These are phyloP conservation scores for Cephalopterus ornatus DNA, from an alignment of 2,113 vertebrate species.

Conservation along the genomic window DNA sequence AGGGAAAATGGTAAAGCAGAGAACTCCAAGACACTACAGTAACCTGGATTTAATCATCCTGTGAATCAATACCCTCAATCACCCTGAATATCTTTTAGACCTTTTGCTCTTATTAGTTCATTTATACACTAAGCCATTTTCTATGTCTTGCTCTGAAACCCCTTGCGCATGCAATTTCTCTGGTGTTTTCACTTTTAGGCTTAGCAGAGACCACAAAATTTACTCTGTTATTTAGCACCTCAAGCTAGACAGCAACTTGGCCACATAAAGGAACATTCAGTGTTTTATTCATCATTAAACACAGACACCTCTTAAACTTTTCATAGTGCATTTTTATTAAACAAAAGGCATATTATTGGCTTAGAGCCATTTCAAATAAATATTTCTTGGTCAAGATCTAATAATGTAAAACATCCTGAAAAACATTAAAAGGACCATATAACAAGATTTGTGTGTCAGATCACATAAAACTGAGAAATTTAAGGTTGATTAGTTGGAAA, in stretches of 20 bases:
- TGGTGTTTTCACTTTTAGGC: slow-evolving; percentile 44
- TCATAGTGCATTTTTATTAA: slow-evolving; percentile 68
- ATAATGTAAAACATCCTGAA: slow-evolving; percentile 64
- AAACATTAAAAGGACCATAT: slow-evolving; percentile 58
- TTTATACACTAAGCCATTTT: not conserved
- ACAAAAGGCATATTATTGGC: slow-evolving; percentile 69
- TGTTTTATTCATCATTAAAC: slow-evolving; percentile 62
- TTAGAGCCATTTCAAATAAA: slow-evolving; percentile 67
- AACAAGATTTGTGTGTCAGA: slow-evolving; percentile 54
- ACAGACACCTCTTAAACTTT: slow-evolving; percentile 67
- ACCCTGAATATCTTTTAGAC: not conserved
- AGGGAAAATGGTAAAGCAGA: not conserved
- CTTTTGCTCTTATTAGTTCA: not conserved
- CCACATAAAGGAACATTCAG: slow-evolving; percentile 15
- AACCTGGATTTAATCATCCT: not conserved
- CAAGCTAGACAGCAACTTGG: slow-evolving; percentile 73
- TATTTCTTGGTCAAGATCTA: slow-evolving; percentile 70
- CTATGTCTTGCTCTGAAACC: slow-evolving; percentile 19
- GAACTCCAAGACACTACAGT: not conserved
- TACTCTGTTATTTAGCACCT: slow-evolving; percentile 70
- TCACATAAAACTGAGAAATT: slow-evolving; percentile 62
- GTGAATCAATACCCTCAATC: not conserved
- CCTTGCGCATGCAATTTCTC: slow-evolving; percentile 7
- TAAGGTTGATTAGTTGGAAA: slow-evolving; percentile 66
- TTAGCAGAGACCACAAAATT: slow-evolving; percentile 54